phyloP scores from a whole-genome alignment of 2,888 invertebrate genomes.

The Capitulum mitella region DNA sequence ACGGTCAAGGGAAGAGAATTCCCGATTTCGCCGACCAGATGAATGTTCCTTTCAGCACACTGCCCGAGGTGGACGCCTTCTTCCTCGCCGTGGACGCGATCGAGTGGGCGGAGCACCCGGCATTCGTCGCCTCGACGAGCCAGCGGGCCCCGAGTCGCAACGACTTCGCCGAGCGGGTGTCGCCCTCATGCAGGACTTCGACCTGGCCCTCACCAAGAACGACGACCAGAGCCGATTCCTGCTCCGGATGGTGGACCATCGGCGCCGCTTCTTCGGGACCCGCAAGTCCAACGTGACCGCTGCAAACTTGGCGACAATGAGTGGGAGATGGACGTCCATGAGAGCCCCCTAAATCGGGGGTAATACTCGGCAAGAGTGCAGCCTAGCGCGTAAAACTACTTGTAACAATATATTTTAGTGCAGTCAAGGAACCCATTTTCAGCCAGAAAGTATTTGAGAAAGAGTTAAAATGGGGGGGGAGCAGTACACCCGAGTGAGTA shows the following conservation, averaged over 20 bases:
- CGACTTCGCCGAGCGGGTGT: constrained; percentile 28
- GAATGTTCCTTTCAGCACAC: neutral
- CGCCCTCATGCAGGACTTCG: constrained; percentile 29
- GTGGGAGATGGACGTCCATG: constrained; percentile 15
- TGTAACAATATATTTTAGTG: too few relatives aligned
- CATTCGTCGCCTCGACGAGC: neutral
- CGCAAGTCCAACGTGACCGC: neutral
- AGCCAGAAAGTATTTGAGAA: too few relatives aligned
- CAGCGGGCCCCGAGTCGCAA: neutral
- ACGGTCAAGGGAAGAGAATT: neutral
- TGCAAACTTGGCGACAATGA: neutral
- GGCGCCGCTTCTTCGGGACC: neutral
- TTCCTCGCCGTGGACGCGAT: too few relatives aligned
- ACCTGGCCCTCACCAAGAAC: constrained; percentile 25
- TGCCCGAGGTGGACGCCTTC: too few relatives aligned
- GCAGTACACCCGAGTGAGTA: too few relatives aligned
- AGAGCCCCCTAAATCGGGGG: neutral
- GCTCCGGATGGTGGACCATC: constrained; percentile 27
- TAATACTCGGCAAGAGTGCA: neutral
- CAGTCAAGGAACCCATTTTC: too few relatives aligned
- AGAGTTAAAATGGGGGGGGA: too few relatives aligned
- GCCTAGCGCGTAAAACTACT: too few relatives aligned
- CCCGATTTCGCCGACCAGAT: neutral
- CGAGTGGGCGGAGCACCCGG: neutral
- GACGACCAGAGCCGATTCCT: constrained; percentile 29